phyloP scores from a whole-genome alignment of 2,888 invertebrate species.

The Embidobia sp. region DNA sequence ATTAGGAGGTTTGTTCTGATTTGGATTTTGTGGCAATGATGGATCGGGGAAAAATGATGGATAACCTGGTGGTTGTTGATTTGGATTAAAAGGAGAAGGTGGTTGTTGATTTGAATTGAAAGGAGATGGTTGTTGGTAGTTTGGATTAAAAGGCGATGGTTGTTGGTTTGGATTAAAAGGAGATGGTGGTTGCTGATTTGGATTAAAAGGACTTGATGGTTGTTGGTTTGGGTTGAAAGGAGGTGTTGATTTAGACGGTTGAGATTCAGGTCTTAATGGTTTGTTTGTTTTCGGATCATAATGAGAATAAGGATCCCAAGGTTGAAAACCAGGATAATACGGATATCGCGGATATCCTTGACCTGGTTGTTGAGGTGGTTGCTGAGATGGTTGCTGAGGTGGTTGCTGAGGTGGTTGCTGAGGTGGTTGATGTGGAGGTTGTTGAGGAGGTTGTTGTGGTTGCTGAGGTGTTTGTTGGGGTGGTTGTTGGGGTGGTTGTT shows the following conservation, averaged over 20 bases:
- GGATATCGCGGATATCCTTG: conserved; percentile 52
- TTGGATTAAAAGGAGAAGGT: conserved; percentile 19
- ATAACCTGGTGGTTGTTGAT: conserved; percentile 18
- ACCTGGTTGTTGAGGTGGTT: neutral
- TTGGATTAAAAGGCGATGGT: no score
- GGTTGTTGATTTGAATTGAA: neutral
- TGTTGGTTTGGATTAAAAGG: neutral
- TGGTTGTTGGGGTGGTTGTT: conserved; percentile 29
- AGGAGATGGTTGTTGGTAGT: no score
- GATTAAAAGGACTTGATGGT: neutral
- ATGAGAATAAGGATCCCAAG: conserved; percentile 54
- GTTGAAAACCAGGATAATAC: conserved; percentile 48
- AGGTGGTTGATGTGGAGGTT: neutral
- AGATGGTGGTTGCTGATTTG: conserved; percentile 1
- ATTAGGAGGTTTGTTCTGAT: conserved; percentile 19
- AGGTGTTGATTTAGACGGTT: conserved; percentile 3
- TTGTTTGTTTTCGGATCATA: conserved; percentile 46
- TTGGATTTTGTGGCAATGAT: conserved; percentile 5
- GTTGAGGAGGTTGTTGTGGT: conserved; percentile 9
- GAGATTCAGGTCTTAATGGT: conserved; percentile 18
- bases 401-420: neutral
- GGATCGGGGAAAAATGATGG: conserved; percentile 44
- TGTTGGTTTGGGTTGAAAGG: neutral
- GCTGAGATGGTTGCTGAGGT: conserved; percentile 1
- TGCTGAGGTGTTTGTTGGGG: conserved; percentile 5